Evolutionary conservation across 2,888 invertebrate genomes (phyloP), one percentile per base, ranked within the genome.

Genomic region (Patella caerulea): DNA sequence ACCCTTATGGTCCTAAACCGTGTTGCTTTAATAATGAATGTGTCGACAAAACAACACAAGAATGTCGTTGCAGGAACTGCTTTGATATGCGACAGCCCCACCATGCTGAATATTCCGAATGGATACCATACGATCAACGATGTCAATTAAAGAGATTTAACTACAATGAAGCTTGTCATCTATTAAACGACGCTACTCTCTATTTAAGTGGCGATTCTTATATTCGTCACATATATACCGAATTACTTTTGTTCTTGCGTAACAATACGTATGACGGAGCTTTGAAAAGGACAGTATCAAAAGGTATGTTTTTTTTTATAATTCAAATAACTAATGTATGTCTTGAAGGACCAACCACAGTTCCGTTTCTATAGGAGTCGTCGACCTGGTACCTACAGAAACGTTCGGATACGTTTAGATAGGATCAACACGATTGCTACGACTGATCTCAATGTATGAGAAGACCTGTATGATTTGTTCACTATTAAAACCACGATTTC

Each of bases 1-100:
- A 65, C 24, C 19, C 11, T 11, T 24, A 65, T 24, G 65, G 65
- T 5, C 11, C 19, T 3, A 65, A 19, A 19, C 65, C 65, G 24
- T 65, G 65, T 65, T 65, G 65, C 65, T 65, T 24, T 65, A 65
- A 65, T 65, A 65, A 65, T 24, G 19, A 65, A 19, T 65, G 65
- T 65, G 65, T 65, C 11, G 24, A 65, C 24, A 65, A 9, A 65
- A 24, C 65, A 24, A 9, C 65, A 65, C 12, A 24, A 9, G 12
- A 65, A 19, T 65, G 65, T 65, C 65, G 24, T 24, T 65, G 65
- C 24, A 65, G 24, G 65, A 24, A 65, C 14, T 65, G 65, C 24
- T 24, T 24, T 65, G 65, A 65, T 65, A 65, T 65, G 65, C 19
- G 65, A 65, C 65, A 65, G 24, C 24, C 19, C 11, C 11, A 24